Percentiles rank a stretch among this genome's conserved stretches.
Conservation (phyloP, 2,888 invertebrate genomes). For the Pecten maximus region DNA sequence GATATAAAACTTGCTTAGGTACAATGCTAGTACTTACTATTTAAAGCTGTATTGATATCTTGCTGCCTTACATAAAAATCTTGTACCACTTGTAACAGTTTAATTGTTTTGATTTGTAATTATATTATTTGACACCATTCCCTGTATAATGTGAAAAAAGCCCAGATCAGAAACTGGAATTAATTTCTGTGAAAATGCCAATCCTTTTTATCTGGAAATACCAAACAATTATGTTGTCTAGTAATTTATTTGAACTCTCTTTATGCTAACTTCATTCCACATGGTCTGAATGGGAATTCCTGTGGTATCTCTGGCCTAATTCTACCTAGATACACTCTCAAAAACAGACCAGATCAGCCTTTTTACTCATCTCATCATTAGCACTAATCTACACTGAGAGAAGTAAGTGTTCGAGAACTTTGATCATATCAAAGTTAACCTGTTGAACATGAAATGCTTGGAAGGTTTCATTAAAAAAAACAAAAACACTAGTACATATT, state of each 20-base stretch:
- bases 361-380: conserved; percentile 28
- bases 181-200: conserved; percentile 14
- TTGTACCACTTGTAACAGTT: neutral
- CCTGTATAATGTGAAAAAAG: neutral
- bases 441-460: neutral
- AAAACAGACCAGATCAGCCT: conserved; percentile 21
- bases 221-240: neutral
- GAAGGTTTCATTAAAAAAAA: neutral
- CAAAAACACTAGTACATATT: neutral
- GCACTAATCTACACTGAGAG: neutral
- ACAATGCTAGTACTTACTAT: too few relatives aligned
- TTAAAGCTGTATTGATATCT: too few relatives aligned
- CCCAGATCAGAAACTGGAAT: neutral
- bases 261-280: conserved; percentile 17
- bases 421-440: neutral
- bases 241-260: conserved; percentile 6
- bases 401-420: neutral
- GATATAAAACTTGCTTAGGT: too few relatives aligned
- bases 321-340: neutral
- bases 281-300: conserved; percentile 5
- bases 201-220: neutral
- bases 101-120: neutral
- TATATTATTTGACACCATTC: neutral
- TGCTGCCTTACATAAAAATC: too few relatives aligned
- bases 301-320: conserved; percentile 32